Base-by-base conservation (phyloP, 2,113 vertebrate genomes). In the Phrynosoma blainvillii region DNA sequence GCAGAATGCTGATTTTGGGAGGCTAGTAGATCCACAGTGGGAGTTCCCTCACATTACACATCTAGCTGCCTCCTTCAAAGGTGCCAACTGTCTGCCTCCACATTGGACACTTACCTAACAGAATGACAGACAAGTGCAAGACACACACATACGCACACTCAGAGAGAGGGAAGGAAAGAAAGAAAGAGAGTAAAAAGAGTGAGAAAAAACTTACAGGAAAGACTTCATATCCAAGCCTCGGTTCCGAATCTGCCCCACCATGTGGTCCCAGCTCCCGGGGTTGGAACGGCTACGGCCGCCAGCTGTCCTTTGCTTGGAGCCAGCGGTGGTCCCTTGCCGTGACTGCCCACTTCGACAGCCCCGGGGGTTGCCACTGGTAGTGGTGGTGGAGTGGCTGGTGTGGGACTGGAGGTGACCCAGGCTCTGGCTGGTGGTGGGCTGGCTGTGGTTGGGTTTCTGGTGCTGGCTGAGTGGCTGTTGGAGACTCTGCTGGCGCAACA, bases 171-270 rank as follows among this genome's bases (percentile, higher is more conserved):
- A 59, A 59, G 18, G 13, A 16, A 62, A 16, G 83, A n/a, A 52
- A 59, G 36, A 71, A 86, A 0, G 74, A 54, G 21, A 20, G 59
- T 21, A 71, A 62, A 80, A 82, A 86, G 23, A 84, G 66, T 79
- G 84, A 30, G 83, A 88, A 89, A 82, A 99, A 82, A 99, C 99
- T 99, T 98, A 99, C 99, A 99, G 97, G 95, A 99, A 99, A 94
- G 99, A 99, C 96, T 98, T 99, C 97, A 99, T 98, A 93, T 99
- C 99, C 97, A 99, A 97, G 97, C 99, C 99, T 23, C 98, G 98
- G 95, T 98, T 99, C 95, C 97, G 97, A 94, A 99, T 98, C 96
- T 99, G 98, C 95, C 98, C 98, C 98, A 99, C 98, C 98, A 99
- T 97, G 95, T 99, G 98, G 97, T 99, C 99, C 98, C 98, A 99